A percentile compares a stretch with the other conserved stretches of the same genome.
phyloP scores from a whole-genome alignment of 2,797 vertebrate species.

The Delichon dasypus region DNA sequence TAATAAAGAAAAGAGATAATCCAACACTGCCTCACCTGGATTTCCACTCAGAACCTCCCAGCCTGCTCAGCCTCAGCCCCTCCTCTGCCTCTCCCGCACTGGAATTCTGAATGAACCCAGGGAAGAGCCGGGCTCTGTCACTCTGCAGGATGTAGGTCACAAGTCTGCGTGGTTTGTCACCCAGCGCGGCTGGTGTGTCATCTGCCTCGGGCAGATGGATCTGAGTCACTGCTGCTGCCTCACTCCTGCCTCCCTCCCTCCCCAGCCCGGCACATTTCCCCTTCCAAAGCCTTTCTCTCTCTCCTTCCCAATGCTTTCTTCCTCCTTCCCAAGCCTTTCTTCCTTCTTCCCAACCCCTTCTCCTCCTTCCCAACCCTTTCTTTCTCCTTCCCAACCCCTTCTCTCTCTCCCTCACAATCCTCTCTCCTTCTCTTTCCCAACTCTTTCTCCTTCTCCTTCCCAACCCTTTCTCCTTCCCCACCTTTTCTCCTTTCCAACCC shows the following conservation, averaged over 20 bases:
- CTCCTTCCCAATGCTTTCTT: not conserved
- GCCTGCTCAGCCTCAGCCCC: not conserved
- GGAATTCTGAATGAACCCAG: not conserved
- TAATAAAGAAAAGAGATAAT: too few species aligned
- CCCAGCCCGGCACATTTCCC: not conserved
- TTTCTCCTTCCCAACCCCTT: not conserved
- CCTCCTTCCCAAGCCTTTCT: not conserved
- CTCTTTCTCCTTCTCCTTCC: not conserved
- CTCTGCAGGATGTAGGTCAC: not conserved
- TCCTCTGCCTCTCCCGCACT: not conserved
- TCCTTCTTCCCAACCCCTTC: not conserved
- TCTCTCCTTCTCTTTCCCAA: not conserved
- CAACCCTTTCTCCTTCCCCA: too few species aligned
- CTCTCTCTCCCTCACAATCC: too few species aligned
- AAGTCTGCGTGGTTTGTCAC: conserved; percentile 12
- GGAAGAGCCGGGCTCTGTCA: not conserved
- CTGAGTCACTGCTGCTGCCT: conserved; percentile 48
- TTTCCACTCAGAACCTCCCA: not conserved
- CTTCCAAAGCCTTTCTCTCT: not conserved
- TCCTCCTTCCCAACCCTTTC: too few species aligned
- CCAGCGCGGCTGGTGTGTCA: not conserved
- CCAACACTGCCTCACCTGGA: not conserved
- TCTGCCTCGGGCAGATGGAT: conserved; percentile 26
- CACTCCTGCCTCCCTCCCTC: not conserved
- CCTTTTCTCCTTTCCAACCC: too few species aligned